Conservation (phyloP, 2,888 invertebrate genomes). For the Drosophila siamana region DNA sequence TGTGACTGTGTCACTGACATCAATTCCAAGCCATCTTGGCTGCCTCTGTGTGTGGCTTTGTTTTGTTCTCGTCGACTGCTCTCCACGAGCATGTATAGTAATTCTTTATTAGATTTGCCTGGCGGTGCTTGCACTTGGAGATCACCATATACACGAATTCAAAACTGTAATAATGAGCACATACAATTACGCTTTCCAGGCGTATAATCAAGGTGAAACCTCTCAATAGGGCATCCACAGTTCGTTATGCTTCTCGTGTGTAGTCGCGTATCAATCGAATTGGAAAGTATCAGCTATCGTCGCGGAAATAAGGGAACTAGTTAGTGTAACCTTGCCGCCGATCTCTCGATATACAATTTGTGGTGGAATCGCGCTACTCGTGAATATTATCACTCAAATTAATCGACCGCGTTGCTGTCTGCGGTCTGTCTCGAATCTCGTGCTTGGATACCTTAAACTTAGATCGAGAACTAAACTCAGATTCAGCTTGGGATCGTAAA, state of each 20-base stretch:
- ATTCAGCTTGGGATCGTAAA: conserved; percentile 61
- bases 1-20: conserved; percentile 73
- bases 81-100: conserved; percentile 1
- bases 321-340: conserved; percentile 30
- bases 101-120: conserved; percentile 61
- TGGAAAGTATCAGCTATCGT: conserved; percentile 5
- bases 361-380: neutral
- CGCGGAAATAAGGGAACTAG: neutral
- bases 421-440: conserved; percentile 46
- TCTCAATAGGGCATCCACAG: conserved; percentile 13
- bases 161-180: conserved; percentile 45
- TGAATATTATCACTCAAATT: conserved; percentile 10
- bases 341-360: conserved; percentile 25
- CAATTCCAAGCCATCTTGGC: conserved; percentile 56
- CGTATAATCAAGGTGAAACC: conserved; percentile 56
- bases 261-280: neutral
- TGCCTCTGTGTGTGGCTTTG: too few relatives aligned
- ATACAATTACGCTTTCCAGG: conserved; percentile 33
- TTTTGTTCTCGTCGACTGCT: conserved; percentile 15
- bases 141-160: conserved; percentile 35
- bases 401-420: conserved; percentile 36
- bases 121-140: conserved; percentile 54
- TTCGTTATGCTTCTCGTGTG: neutral
- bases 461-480: conserved; percentile 26
- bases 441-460: conserved; percentile 27